phyloP scores from a whole-genome alignment of 1,140 invertebrate genomes.

The Diorhabda elongata region DNA sequence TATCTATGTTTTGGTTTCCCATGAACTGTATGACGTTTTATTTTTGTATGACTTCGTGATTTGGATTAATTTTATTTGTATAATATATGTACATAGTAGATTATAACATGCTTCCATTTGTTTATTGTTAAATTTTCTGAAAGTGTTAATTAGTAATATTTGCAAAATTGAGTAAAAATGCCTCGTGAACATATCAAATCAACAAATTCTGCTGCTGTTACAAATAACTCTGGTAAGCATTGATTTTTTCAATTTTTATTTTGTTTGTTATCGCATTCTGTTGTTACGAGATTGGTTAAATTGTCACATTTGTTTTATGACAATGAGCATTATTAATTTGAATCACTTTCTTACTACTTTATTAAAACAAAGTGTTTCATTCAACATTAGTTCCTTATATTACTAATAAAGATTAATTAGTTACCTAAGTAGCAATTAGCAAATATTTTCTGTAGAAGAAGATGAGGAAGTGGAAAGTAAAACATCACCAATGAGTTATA shows the following conservation, averaged over 20 bases:
- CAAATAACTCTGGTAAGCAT: constrained; percentile 5
- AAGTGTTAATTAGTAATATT: not conserved
- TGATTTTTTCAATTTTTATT: not conserved
- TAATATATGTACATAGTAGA: not conserved
- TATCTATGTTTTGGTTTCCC: too few species aligned
- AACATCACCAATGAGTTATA: constrained; percentile 78
- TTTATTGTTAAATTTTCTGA: not conserved
- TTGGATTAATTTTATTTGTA: not conserved
- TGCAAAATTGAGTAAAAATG: not conserved
- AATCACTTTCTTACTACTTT: too few species aligned
- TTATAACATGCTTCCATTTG: not conserved
- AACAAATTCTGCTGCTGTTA: not conserved
- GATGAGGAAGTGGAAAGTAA: constrained; percentile 75
- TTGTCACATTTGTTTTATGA: too few species aligned
- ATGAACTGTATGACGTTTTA: not conserved
- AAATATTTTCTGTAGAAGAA: constrained; percentile 50
- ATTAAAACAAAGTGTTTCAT: too few species aligned
- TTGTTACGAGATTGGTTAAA: too few species aligned
- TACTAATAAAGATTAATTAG: too few species aligned
- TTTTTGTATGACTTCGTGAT: not conserved
- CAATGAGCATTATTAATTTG: too few species aligned
- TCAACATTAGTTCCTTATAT: too few species aligned
- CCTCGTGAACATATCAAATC: constrained; percentile 10
- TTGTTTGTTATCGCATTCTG: too few species aligned
- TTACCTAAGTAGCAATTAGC: too few species aligned